Evolutionary conservation across 2,888 invertebrate species (phyloP).

Genomic region (Heliconius charithonia): DNA sequence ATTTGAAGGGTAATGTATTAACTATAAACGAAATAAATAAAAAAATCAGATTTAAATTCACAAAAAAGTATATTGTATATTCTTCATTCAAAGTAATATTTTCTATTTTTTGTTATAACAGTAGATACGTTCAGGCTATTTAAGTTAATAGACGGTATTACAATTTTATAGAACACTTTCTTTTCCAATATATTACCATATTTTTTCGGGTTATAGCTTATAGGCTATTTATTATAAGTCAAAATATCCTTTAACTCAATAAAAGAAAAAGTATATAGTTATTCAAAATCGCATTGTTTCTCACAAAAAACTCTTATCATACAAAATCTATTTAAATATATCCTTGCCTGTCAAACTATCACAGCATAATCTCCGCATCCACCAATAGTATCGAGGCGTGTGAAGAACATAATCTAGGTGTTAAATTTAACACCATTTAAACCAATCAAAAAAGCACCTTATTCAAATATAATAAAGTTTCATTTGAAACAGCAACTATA

Average conservation of each 20-base stretch:
- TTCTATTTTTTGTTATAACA: background rate
- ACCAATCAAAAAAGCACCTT: constrained; percentile 50
- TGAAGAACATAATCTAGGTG: constrained; percentile 70
- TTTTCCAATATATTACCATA: too few species aligned
- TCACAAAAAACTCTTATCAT: background rate
- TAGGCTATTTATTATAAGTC: background rate
- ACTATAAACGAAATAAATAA: background rate
- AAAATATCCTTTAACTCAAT: background rate
- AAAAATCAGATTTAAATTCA: background rate
- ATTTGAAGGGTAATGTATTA: background rate
- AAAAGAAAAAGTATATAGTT: background rate
- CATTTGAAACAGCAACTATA: constrained; percentile 35
- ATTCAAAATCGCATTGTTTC: background rate
- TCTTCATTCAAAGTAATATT: too few species aligned
- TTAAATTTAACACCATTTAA: constrained; percentile 74
- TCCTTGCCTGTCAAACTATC: constrained; percentile 29
- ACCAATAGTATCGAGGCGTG: constrained; percentile 68
- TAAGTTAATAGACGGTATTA: too few species aligned
- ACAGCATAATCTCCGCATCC: constrained; percentile 45
- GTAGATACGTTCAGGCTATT: background rate
- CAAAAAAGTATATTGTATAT: too few species aligned
- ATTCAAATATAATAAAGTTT: constrained; percentile 26
- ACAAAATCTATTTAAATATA: background rate
- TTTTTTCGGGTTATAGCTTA: too few species aligned
- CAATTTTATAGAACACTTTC: too few species aligned